Percentiles rank a stretch among this genome's conserved stretches.
Conservation (phyloP, 1,140 invertebrate species). For the Drosophila ambigua region DNA sequence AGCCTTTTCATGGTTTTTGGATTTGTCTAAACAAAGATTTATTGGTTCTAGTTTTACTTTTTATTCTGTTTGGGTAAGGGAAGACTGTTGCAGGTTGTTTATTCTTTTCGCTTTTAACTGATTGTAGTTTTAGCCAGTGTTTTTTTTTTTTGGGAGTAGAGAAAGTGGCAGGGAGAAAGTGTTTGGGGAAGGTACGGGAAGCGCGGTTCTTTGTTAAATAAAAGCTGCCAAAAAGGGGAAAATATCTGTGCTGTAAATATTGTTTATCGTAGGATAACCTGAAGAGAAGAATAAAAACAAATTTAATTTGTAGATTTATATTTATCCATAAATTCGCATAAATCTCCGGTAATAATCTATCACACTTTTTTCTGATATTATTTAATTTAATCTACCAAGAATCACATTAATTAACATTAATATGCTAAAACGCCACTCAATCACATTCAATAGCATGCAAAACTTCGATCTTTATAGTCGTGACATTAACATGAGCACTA, state of each 20-base stretch:
- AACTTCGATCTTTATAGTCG: neutral
- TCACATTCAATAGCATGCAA: too few relatives aligned
- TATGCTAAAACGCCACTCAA: too few relatives aligned
- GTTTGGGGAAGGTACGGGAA: neutral
- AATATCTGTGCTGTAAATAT: too few relatives aligned
- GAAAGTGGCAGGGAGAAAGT: neutral
- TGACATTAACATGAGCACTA: slow-evolving; percentile 11
- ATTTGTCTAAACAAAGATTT: slow-evolving; percentile 81
- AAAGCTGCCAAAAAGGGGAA: too few relatives aligned
- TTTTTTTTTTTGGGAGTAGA: too few relatives aligned
- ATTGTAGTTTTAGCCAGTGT: slow-evolving; percentile 24
- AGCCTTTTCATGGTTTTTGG: slow-evolving; percentile 71
- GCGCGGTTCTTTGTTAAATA: neutral
- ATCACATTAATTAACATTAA: too few relatives aligned
- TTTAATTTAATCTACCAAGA: too few relatives aligned
- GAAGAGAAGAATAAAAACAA: too few relatives aligned
- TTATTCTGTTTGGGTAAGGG: neutral
- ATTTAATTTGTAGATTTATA: too few relatives aligned
- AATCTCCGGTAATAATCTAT: neutral
- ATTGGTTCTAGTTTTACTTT: slow-evolving; percentile 55
- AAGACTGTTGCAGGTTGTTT: slow-evolving; percentile 11
- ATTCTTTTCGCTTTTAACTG: slow-evolving; percentile 7
- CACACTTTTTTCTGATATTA: too few relatives aligned
- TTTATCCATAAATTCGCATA: neutral
- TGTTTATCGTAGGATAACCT: too few relatives aligned